Conservation (phyloP, 2,113 vertebrate genomes). For the Antigone vipio region DNA sequence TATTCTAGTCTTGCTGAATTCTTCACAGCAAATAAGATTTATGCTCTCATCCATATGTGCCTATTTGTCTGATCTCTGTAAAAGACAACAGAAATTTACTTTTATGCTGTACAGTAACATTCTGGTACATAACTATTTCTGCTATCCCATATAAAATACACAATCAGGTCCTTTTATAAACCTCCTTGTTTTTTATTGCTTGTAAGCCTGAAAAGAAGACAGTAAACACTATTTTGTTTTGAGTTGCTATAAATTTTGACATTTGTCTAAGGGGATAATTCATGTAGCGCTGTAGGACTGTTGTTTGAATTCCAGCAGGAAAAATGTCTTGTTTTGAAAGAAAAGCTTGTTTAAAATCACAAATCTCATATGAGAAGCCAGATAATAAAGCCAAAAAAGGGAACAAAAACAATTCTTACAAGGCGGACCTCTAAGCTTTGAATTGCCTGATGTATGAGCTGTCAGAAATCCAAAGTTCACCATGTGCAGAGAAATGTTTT, state of each 20-base stretch:
- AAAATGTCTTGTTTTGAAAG: conserved; percentile 59
- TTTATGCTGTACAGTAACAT: rapidly evolving
- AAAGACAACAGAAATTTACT: not conserved
- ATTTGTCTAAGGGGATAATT: conserved; percentile 36
- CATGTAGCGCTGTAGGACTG: not conserved
- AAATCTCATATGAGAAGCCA: conserved; percentile 39
- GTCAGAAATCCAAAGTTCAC: conserved; percentile 52
- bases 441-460: conserved; percentile 44
- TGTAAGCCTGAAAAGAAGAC: not conserved
- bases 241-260: conserved; percentile 30
- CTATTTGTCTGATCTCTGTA: not conserved
- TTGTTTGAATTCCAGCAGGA: conserved; percentile 60
- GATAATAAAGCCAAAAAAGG: conserved; percentile 58
- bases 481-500: conserved; percentile 44
- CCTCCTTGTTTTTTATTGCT: not conserved
- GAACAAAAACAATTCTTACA: conserved; percentile 45
- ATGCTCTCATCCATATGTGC: not conserved
- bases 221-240: conserved; percentile 9
- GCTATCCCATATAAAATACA: not conserved
- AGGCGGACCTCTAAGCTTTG: conserved; percentile 38
- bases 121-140: not conserved
- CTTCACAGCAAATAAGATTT: not conserved
- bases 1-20: not conserved
- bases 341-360: conserved; percentile 52
- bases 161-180: not conserved